These are phyloP conservation scores for Rotaria macrura DNA, from an alignment of 2,888 invertebrate species.

Conservation along the genomic window DNA sequence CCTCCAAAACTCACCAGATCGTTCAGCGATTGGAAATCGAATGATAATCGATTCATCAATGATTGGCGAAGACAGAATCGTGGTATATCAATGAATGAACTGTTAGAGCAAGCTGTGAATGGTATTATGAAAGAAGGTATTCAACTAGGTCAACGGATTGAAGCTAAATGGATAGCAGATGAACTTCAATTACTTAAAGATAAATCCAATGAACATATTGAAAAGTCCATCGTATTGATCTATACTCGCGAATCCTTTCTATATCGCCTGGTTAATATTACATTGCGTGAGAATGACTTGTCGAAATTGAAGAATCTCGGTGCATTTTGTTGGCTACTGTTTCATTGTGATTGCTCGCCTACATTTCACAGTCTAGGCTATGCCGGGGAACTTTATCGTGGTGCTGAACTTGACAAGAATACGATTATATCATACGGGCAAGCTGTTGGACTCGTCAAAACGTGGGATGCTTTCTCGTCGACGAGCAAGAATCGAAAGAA, in stretches of 20 bases:
- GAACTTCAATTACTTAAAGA: not conserved
- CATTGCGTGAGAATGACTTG: not conserved
- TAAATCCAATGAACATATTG: not conserved
- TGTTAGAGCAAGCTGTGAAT: not conserved
- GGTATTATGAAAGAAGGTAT: not conserved
- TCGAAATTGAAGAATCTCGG: not conserved
- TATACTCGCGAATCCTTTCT: not conserved
- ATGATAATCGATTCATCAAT: not conserved
- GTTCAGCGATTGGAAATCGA: not conserved
- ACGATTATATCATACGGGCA: not conserved
- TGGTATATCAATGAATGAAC: not conserved
- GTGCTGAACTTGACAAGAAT: not conserved
- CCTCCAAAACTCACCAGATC: not conserved
- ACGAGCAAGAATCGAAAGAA: not conserved
- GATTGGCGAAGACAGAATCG: not conserved
- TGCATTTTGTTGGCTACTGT: not conserved
- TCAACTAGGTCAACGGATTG: not conserved
- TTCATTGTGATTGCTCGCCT: not conserved
- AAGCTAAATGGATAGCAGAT: not conserved
- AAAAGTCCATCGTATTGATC: not conserved
- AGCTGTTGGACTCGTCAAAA: not conserved
- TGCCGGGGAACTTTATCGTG: not conserved
- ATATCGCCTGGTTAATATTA: not conserved
- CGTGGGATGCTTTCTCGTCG: constrained; percentile 9
- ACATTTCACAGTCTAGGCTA: not conserved